A percentile compares a stretch with the other conserved stretches of the same genome.
Evolutionary conservation across 2,888 invertebrate genomes (phyloP).

Genomic region (Tenthredo distinguenda): DNA sequence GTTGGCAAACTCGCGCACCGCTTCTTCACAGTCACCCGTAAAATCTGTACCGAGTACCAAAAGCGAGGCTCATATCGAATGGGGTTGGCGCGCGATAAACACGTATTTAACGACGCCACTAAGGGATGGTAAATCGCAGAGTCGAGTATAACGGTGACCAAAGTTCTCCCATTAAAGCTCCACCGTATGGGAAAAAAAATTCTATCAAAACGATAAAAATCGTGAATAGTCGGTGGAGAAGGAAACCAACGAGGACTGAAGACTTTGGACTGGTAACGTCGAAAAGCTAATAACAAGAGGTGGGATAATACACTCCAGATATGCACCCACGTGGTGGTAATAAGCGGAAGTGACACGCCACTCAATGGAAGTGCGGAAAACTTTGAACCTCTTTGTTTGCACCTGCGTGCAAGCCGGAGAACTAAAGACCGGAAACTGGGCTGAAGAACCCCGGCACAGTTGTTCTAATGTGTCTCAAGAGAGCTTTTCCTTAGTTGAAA

Average conservation of each 20-base stretch:
- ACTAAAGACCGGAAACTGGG: background rate
- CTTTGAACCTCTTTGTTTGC: background rate
- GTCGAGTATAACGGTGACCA: background rate
- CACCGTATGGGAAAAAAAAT: background rate
- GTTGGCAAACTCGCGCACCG: conserved; percentile 43
- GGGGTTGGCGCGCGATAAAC: conserved; percentile 25
- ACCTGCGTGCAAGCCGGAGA: conserved; percentile 43
- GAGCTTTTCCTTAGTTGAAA: background rate
- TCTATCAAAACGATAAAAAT: background rate
- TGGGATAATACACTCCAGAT: background rate
- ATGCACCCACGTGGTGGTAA: background rate
- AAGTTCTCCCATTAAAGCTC: background rate
- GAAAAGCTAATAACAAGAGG: background rate
- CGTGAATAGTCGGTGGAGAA: background rate
- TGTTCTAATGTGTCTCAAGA: background rate
- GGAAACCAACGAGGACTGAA: background rate
- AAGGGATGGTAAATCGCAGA: background rate
- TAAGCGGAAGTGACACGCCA: conserved; percentile 6
- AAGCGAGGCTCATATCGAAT: conserved; percentile 34
- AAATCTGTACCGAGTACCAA: conserved; percentile 39
- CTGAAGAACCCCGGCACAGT: background rate
- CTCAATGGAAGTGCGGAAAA: conserved; percentile 1
- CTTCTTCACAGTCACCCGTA: conserved; percentile 7
- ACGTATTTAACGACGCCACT: conserved; percentile 3
- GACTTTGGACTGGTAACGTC: background rate